Conservation (phyloP, 2,797 vertebrate genomes). For the Mormyrus hasselquistii region DNA sequence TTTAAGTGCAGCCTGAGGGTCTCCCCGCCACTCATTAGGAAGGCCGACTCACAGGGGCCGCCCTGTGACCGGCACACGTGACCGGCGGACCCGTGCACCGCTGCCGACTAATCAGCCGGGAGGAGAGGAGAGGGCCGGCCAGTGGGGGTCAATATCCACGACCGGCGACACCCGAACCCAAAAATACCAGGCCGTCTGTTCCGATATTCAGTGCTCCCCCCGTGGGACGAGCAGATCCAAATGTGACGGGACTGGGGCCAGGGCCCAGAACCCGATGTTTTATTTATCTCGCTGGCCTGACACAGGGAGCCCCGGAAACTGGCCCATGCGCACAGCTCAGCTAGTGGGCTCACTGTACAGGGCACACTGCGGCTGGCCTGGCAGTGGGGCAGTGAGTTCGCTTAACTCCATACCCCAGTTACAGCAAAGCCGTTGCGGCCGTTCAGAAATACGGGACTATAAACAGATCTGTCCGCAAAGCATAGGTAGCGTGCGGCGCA, state of each 20-base stretch:
- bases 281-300: slow-evolving; percentile 61
- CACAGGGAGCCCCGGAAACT: background rate
- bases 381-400: background rate
- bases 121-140: slow-evolving; percentile 30
- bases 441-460: slow-evolving; percentile 1
- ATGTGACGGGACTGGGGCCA: slow-evolving; percentile 69
- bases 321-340: background rate
- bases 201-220: slow-evolving; percentile 75
- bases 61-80: slow-evolving; percentile 62
- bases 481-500: background rate
- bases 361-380: background rate
- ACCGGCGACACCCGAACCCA: slow-evolving; percentile 73
- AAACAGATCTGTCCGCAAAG: slow-evolving; percentile 14
- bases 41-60: slow-evolving; percentile 74
- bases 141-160: slow-evolving; percentile 68
- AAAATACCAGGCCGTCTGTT: slow-evolving; percentile 82
- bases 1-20: slow-evolving; percentile 95
- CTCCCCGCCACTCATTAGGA: slow-evolving; percentile 92
- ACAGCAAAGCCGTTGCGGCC: background rate
- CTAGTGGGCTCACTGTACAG: background rate
- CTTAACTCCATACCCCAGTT: background rate
- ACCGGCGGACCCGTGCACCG: slow-evolving; percentile 89
- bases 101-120: slow-evolving; percentile 74
- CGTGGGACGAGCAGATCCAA: slow-evolving; percentile 75
- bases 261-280: slow-evolving; percentile 74